phyloP scores from a whole-genome alignment of 2,113 vertebrate species.

The Erythrolamprus reginae region DNA sequence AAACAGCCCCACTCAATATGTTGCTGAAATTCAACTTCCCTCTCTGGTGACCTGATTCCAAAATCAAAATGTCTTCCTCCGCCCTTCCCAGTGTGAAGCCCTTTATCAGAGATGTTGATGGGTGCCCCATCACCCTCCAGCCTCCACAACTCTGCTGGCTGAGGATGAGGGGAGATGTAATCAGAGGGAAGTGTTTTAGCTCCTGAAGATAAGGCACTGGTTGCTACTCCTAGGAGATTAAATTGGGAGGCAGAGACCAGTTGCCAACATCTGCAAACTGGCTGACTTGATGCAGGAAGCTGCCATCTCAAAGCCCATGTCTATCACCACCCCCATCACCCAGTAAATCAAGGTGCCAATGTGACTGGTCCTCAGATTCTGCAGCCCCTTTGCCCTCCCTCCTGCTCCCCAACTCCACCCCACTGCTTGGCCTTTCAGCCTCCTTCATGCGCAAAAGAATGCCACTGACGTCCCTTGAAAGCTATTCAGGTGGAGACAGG shows the following conservation, averaged over 20 bases:
- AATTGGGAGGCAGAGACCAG: neutral
- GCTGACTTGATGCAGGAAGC: no score
- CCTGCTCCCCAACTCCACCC: conserved; percentile 26
- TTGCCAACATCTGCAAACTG: neutral
- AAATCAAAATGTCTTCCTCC: no score
- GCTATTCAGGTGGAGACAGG: conserved; percentile 50
- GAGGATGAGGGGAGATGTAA: neutral
- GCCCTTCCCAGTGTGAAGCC: no score
- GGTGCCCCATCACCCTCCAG: neutral
- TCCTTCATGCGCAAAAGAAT: conserved; percentile 31
- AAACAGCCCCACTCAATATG: no score
- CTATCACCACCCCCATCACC: no score
- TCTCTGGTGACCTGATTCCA: no score
- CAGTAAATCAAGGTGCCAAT: neutral
- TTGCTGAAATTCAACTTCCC: no score
- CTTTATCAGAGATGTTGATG: no score
- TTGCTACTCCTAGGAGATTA: neutral
- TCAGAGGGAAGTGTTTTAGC: neutral
- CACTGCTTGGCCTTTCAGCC: conserved; percentile 39
- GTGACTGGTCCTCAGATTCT: neutral
- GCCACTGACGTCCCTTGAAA: conserved; percentile 44
- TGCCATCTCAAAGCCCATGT: neutral
- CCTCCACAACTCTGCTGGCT: neutral
- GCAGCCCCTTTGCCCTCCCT: neutral
- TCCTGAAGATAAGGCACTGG: neutral